phyloP scores from a whole-genome alignment of 2,113 vertebrate genomes.

The Aptenodytes patagonicus region DNA sequence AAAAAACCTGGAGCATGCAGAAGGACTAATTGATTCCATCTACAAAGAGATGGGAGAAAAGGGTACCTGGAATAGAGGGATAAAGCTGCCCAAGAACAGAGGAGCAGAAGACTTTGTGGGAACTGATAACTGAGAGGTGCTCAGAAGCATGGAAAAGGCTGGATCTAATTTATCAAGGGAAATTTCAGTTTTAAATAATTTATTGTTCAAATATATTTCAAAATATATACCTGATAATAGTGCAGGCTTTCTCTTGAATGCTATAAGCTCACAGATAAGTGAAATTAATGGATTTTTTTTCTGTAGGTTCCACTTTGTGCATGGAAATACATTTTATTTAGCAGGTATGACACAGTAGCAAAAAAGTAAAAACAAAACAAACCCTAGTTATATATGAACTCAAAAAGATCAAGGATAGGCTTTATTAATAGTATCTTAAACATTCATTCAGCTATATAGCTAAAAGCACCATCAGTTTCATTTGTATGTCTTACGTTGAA shows the following conservation, averaged over 20 bases:
- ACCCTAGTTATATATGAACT: background rate
- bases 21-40: background rate
- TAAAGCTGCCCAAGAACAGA: background rate
- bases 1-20: rapidly evolving
- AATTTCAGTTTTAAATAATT: background rate
- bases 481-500: background rate
- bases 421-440: background rate
- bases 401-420: background rate
- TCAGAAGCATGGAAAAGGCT: background rate
- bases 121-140: background rate
- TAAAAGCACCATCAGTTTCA: background rate
- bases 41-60: background rate
- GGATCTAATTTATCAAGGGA: background rate
- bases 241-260: background rate
- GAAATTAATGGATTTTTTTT: background rate
- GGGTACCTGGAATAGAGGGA: background rate
- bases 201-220: background rate
- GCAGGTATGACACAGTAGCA: background rate
- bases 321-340: background rate
- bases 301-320: background rate
- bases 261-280: background rate
- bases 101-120: background rate
- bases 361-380: background rate
- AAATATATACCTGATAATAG: background rate
- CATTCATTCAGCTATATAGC: background rate